Conservation (phyloP, 1,140 invertebrate genomes). For the Sinonovacula constricta region DNA sequence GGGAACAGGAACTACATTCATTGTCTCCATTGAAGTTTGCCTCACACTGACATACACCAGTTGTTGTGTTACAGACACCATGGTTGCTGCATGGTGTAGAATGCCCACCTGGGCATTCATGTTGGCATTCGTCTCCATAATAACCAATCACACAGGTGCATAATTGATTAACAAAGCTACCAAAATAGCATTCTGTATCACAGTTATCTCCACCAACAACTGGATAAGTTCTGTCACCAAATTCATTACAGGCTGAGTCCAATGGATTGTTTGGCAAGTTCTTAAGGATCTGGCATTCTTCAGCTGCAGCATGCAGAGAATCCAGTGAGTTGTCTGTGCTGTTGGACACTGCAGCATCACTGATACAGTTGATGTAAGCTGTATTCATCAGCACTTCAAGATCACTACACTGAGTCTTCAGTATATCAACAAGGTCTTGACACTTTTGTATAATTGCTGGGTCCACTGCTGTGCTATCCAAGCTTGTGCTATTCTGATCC, state of each 20-base stretch:
- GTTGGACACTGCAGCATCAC: slow-evolving; percentile 5
- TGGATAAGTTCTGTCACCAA: not conserved
- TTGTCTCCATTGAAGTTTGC: slow-evolving; percentile 27
- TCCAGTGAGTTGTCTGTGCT: slow-evolving; percentile 6
- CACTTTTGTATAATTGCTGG: slow-evolving; percentile 5
- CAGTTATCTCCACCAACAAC: slow-evolving; percentile 25
- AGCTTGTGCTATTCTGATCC: slow-evolving; percentile 20
- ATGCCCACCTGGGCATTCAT: slow-evolving; percentile 45
- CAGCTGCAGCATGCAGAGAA: slow-evolving; percentile 12
- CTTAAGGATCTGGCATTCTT: slow-evolving; percentile 17
- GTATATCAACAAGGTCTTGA: not conserved
- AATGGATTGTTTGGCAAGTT: slow-evolving; percentile 9
- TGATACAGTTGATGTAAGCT: slow-evolving; percentile 36
- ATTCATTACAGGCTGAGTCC: slow-evolving; percentile 21
- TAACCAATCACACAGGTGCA: slow-evolving; percentile 35
- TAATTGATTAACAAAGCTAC: not conserved
- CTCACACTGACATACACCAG: slow-evolving; percentile 38
- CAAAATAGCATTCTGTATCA: slow-evolving; percentile 33
- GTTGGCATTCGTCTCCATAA: slow-evolving; percentile 16
- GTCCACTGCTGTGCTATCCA: not conserved
- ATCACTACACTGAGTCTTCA: slow-evolving; percentile 7
- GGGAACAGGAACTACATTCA: slow-evolving; percentile 23
- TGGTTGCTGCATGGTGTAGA: slow-evolving; percentile 24
- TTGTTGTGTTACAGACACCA: slow-evolving; percentile 33
- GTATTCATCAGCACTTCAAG: not conserved